Conservation (phyloP, 2,113 vertebrate species). For the Chlamydotis undulata region DNA sequence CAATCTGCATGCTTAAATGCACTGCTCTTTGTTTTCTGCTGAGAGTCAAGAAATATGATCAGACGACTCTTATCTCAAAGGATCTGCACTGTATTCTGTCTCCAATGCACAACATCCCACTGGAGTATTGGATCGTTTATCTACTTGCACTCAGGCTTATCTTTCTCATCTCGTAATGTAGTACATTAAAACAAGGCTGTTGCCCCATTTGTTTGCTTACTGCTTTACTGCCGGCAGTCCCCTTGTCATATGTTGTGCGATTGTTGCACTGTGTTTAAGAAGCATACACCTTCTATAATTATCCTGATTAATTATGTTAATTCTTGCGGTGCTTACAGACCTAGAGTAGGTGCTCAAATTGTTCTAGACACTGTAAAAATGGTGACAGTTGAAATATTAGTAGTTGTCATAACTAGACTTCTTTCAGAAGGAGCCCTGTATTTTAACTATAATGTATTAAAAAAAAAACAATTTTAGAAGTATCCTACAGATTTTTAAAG, state of each 20-base stretch:
- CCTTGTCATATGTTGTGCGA: not conserved
- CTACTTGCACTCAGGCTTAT: conserved; percentile 68
- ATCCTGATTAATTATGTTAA: not conserved
- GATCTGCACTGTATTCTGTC: conserved; percentile 51
- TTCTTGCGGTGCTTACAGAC: not conserved
- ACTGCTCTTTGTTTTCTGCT: conserved; percentile 42
- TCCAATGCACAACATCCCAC: conserved; percentile 57
- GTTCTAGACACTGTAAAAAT: not conserved
- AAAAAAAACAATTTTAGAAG: not conserved
- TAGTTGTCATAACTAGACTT: not conserved
- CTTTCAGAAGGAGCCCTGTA: not conserved
- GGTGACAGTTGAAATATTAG: not conserved
- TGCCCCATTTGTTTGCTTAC: conserved; percentile 45
- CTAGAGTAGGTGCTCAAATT: not conserved
- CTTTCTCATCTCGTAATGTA: conserved; percentile 60
- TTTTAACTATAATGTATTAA: not conserved
- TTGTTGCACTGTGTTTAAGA: not conserved
- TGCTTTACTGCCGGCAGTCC: conserved; percentile 27
- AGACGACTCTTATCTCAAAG: conserved; percentile 47
- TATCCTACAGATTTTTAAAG: not conserved
- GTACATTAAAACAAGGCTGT: conserved; percentile 62
- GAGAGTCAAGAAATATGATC: conserved; percentile 65
- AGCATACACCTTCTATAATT: not conserved
- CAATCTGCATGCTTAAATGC: conserved; percentile 28
- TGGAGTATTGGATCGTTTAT: conserved; percentile 71